Percentiles rank a stretch among this genome's conserved stretches.
These are phyloP conservation scores for Prionchulus punctatus DNA, from an alignment of 2,888 invertebrate genomes.

Conservation along the genomic window DNA sequence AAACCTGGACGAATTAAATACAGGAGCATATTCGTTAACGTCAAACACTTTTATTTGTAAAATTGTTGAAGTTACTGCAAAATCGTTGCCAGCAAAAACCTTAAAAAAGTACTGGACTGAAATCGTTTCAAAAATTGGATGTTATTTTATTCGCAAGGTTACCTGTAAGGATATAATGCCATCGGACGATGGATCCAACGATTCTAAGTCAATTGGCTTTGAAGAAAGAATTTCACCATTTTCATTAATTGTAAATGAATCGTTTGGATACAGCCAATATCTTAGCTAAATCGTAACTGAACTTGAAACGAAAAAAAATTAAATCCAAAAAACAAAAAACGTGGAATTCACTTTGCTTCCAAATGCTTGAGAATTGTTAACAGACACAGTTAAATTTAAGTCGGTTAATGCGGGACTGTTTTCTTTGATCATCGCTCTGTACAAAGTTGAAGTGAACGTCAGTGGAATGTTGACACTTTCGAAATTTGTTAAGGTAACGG, in stretches of 20 bases:
- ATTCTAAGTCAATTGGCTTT: conserved; percentile 15
- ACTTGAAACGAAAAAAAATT: too few relatives aligned
- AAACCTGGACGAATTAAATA: conserved; percentile 17
- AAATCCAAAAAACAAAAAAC: too few relatives aligned
- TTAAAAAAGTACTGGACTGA: background rate
- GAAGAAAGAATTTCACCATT: conserved; percentile 19
- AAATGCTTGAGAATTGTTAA: conserved; percentile 12
- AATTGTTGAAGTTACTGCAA: conserved; percentile 14
- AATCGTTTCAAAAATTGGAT: too few relatives aligned
- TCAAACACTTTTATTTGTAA: conserved; percentile 22
- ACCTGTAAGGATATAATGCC: conserved; percentile 6
- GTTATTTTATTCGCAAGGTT: too few relatives aligned
- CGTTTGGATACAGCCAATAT: conserved; percentile 14
- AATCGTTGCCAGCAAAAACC: conserved; percentile 2
- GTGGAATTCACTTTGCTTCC: conserved; percentile 1
- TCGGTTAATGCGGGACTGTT: conserved; percentile 17
- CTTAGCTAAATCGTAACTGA: conserved; percentile 5
- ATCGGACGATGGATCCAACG: conserved; percentile 14
- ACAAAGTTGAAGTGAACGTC: conserved; percentile 21
- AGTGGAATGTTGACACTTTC: conserved; percentile 3
- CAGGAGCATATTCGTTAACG: conserved; percentile 23
- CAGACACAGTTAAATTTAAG: conserved; percentile 15
- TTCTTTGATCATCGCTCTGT: conserved; percentile 21
- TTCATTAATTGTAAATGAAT: conserved; percentile 16
- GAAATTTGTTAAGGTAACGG: background rate